Conservation (phyloP, 2,797 vertebrate species). For the Acestrorhynchus altus region DNA sequence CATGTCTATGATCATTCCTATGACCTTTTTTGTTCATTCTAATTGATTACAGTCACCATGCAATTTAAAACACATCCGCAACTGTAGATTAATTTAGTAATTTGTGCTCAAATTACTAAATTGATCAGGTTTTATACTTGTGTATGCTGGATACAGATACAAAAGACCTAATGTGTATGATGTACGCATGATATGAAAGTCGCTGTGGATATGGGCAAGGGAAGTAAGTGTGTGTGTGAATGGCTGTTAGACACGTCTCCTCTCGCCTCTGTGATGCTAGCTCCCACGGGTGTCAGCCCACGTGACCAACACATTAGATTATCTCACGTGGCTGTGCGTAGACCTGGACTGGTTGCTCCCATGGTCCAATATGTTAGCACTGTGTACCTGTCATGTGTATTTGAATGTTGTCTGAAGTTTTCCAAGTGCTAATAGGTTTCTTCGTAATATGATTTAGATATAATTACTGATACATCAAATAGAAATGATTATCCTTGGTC, state of each 20-base stretch:
- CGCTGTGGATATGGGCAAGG: slow-evolving; percentile 33
- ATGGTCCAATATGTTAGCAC: not conserved
- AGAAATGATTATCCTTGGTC: not conserved
- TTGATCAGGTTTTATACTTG: not conserved
- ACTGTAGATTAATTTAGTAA: too few relatives aligned
- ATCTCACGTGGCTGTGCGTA: slow-evolving; percentile 12
- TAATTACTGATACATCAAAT: not conserved
- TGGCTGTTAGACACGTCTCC: slow-evolving; percentile 53
- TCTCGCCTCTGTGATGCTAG: slow-evolving; percentile 34
- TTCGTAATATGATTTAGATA: slow-evolving; percentile 7
- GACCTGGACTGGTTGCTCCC: not conserved
- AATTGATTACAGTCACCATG: too few relatives aligned
- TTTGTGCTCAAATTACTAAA: not conserved
- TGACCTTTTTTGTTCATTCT: too few relatives aligned
- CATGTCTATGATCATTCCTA: too few relatives aligned
- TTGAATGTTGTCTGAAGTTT: not conserved
- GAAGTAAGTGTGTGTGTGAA: slow-evolving; percentile 42
- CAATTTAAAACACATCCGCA: too few relatives aligned
- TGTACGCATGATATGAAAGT: slow-evolving; percentile 43
- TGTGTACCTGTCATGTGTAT: not conserved
- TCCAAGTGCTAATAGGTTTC: not conserved
- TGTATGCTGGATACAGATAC: not conserved
- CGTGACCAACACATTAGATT: slow-evolving; percentile 39
- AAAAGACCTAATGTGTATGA: not conserved
- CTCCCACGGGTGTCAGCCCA: slow-evolving; percentile 3